These are phyloP conservation scores for Acanthacorydalis orientalis DNA, from an alignment of 2,888 invertebrate species.

Conservation along the genomic window DNA sequence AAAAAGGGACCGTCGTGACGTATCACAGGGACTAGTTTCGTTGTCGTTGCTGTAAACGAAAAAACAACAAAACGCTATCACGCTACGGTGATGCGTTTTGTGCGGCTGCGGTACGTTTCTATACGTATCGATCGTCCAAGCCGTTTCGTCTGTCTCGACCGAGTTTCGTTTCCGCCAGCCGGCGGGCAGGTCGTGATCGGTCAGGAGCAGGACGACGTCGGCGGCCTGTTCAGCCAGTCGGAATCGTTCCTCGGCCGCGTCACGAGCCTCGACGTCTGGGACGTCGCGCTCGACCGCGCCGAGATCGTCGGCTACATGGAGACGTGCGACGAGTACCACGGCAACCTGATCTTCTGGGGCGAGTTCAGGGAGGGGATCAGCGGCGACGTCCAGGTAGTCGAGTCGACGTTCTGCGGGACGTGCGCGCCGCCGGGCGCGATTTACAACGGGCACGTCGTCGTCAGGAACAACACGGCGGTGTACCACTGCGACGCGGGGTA, in stretches of 20 bases:
- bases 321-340: constrained; percentile 31
- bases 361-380: constrained; percentile 33
- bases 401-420: constrained; percentile 37
- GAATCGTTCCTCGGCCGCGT: constrained; percentile 48
- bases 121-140: no score
- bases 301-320: constrained; percentile 27
- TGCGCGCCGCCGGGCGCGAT: constrained; percentile 27
- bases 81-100: no score
- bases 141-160: no score
- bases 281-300: constrained; percentile 23
- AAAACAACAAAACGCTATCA: no score
- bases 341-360: constrained; percentile 42
- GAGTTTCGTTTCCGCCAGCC: no score
- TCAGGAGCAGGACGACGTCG: constrained; percentile 47
- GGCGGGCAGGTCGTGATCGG: constrained; percentile 44
- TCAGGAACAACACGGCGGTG: constrained; percentile 25
- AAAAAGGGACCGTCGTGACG: no score
- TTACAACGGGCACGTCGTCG: constrained; percentile 27
- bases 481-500: constrained; percentile 30
- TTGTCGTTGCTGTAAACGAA: no score
- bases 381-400: constrained; percentile 34
- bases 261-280: constrained; percentile 43
- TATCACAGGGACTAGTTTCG: no score
- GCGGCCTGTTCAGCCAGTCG: constrained; percentile 43
- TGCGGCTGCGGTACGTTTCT: no score